Evolutionary conservation across 2,888 invertebrate genomes (phyloP).

Genomic region (Caenorhabditis wallacei): DNA sequence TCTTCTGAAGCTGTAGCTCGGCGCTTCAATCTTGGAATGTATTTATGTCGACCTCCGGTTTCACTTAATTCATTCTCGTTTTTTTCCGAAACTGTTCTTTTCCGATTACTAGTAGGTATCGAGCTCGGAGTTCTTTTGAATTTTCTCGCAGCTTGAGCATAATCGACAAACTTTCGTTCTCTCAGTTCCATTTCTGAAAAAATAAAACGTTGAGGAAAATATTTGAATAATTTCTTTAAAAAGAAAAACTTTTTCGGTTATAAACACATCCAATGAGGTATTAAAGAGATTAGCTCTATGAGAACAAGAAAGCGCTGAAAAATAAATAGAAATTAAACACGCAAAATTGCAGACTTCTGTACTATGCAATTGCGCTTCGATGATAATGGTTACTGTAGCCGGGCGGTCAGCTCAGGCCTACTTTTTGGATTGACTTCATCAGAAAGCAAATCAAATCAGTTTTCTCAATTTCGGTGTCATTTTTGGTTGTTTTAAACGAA

Average conservation of each 20-base stretch:
- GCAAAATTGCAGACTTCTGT: neutral
- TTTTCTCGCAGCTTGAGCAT: neutral
- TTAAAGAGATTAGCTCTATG: neutral
- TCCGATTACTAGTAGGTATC: neutral
- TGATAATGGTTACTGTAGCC: neutral
- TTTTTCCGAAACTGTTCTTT: neutral
- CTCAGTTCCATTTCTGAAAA: slow-evolving; percentile 21
- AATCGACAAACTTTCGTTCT: slow-evolving; percentile 14
- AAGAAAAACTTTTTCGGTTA: neutral
- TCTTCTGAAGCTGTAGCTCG: neutral
- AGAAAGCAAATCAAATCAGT: neutral
- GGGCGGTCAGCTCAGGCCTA: neutral
- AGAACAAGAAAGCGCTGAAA: neutral
- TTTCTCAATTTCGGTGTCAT: neutral
- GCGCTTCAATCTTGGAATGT: neutral
- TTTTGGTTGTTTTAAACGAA: neutral
- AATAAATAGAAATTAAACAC: neutral
- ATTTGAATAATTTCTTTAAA: too few relatives aligned
- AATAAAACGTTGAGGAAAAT: too few relatives aligned
- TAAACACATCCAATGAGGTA: too few relatives aligned
- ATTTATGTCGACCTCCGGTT: neutral
- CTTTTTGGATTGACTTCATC: neutral
- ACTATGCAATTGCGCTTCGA: neutral
- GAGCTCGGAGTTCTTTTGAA: neutral
- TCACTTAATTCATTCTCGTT: neutral